phyloP scores from a whole-genome alignment of 2,888 invertebrate species.

The Sarcophaga variegata region DNA sequence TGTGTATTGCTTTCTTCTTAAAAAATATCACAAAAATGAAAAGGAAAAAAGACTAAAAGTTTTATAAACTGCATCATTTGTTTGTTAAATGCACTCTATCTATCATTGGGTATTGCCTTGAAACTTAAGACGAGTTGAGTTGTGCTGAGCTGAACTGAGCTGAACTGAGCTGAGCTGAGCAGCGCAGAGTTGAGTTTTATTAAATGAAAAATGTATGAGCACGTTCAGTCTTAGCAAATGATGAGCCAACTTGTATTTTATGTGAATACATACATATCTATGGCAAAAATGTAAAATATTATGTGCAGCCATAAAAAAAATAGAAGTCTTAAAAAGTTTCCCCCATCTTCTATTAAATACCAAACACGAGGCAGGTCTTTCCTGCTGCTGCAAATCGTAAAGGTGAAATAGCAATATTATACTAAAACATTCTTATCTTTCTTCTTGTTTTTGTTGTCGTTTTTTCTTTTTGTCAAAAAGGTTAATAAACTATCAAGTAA shows the following conservation, averaged over 20 bases:
- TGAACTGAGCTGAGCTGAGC: conserved; percentile 21
- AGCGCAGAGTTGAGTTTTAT: conserved; percentile 54
- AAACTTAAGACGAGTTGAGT: conserved; percentile 17
- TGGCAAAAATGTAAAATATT: conserved; percentile 52
- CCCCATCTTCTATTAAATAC: no score
- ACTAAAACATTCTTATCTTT: no score
- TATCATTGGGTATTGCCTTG: conserved; percentile 63
- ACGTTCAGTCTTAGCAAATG: conserved; percentile 75
- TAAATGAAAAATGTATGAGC: conserved; percentile 76
- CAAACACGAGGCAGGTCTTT: no score
- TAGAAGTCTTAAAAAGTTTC: conserved; percentile 30
- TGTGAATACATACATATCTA: conserved; percentile 37
- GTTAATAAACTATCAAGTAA: conserved; percentile 56
- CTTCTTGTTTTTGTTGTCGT: not conserved
- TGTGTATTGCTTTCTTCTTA: not conserved
- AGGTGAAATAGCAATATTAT: no score
- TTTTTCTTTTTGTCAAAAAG: conserved; percentile 13
- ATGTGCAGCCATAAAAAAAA: conserved; percentile 46
- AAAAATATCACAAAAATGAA: no score
- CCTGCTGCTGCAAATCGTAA: no score
- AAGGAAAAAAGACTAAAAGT: conserved; percentile 11
- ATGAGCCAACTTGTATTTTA: conserved; percentile 71
- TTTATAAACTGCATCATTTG: conserved; percentile 70
- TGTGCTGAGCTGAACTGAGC: conserved; percentile 33
- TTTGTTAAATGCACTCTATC: conserved; percentile 69